These are phyloP conservation scores for Eurosta solidaginis DNA, from an alignment of 1,140 invertebrate species.

Conservation along the genomic window DNA sequence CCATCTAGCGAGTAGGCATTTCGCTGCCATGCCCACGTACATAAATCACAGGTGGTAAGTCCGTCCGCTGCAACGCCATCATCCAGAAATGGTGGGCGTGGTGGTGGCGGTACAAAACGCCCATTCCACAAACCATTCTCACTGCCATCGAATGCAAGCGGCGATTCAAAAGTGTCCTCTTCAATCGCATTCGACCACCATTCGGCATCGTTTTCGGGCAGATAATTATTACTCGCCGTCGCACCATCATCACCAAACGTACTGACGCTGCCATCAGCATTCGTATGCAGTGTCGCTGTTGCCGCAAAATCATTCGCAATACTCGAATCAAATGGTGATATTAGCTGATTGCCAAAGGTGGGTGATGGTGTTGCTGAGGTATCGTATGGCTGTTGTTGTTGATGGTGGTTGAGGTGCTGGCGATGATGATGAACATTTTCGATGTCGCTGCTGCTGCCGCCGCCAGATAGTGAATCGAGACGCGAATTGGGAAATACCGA, in stretches of 20 bases:
- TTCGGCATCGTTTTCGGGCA: conserved; percentile 47
- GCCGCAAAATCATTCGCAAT: conserved; percentile 27
- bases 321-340: conserved; percentile 37
- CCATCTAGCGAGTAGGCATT: conserved; percentile 58
- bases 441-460: background rate
- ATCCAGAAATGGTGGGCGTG: conserved; percentile 68
- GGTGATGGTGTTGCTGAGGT: background rate
- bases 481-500: conserved; percentile 56
- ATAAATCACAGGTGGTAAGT: conserved; percentile 73
- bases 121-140: conserved; percentile 70
- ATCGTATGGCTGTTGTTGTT: conserved; percentile 17
- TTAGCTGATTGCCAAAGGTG: conserved; percentile 42
- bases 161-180: conserved; percentile 61
- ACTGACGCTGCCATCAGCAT: conserved; percentile 7
- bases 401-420: conserved; percentile 10
- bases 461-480: conserved; percentile 45
- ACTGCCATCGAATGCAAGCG: conserved; percentile 65
- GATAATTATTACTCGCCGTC: conserved; percentile 40
- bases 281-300: background rate
- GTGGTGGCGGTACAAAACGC: conserved; percentile 71
- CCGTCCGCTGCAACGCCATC: conserved; percentile 69
- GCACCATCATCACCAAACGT: background rate
- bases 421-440: conserved; percentile 19
- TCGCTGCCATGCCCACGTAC: conserved; percentile 67
- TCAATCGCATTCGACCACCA: conserved; percentile 60